Evolutionary conservation across 2,888 invertebrate genomes (phyloP).

Genomic region (Automeris io): DNA sequence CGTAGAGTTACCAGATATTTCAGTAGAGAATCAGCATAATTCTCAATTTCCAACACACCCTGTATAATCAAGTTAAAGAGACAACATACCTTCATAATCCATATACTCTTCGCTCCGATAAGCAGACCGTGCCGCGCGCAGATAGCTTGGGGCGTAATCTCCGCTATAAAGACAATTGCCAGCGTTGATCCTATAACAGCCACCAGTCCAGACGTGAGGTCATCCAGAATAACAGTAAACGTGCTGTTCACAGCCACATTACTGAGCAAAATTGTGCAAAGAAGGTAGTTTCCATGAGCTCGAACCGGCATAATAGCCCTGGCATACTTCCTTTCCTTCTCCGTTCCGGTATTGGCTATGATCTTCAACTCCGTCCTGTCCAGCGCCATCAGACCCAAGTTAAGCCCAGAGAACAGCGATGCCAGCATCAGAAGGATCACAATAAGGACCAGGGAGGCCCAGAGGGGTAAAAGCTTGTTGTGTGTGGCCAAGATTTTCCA

Average conservation of each 20-base stretch:
- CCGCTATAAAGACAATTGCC: conserved; percentile 97
- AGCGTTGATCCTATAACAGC: conserved; percentile 94
- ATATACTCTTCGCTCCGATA: conserved; percentile 96
- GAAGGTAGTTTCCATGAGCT: conserved; percentile 93
- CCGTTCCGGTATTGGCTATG: conserved; percentile 94
- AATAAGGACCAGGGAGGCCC: conserved; percentile 86
- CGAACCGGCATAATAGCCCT: conserved; percentile 93
- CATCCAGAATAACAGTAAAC: conserved; percentile 96
- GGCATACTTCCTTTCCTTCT: conserved; percentile 89
- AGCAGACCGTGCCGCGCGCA: conserved; percentile 96
- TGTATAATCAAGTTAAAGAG: no score
- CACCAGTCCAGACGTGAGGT: conserved; percentile 92
- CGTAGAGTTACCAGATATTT: no score
- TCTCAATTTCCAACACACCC: no score
- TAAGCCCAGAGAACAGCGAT: conserved; percentile 97
- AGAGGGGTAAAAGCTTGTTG: conserved; percentile 85
- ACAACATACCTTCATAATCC: conserved; percentile 88
- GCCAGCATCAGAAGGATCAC: conserved; percentile 88
- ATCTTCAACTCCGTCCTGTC: conserved; percentile 97
- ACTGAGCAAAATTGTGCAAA: conserved; percentile 87
- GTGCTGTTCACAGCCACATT: conserved; percentile 98
- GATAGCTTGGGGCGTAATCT: conserved; percentile 97
- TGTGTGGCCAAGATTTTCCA: conserved; percentile 83
- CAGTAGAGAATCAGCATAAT: no score
- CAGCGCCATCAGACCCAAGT: conserved; percentile 96